Evolutionary conservation across 2,797 vertebrate species (phyloP).

Genomic region (Martes flavigula): DNA sequence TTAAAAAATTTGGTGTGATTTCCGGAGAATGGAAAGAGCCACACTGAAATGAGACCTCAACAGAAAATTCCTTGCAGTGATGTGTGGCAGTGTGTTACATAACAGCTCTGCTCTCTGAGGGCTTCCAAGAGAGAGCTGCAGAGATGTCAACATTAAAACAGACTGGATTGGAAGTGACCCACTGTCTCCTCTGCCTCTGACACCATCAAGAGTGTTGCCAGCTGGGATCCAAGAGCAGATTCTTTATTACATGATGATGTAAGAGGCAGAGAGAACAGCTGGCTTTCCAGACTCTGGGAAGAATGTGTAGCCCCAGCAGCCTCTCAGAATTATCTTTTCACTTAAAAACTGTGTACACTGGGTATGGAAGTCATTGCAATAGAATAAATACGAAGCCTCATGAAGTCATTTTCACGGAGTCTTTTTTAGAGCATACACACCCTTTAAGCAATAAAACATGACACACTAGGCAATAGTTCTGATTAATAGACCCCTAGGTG

Average conservation of each 20-base stretch:
- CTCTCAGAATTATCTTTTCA: constrained; percentile 76
- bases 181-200: constrained; percentile 38
- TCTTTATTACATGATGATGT: constrained; percentile 72
- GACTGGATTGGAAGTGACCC: constrained; percentile 36
- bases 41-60: not conserved
- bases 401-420: constrained; percentile 53
- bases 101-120: constrained; percentile 46
- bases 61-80: not conserved
- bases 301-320: constrained; percentile 18
- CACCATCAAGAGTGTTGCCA: constrained; percentile 65
- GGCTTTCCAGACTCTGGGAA: constrained; percentile 52
- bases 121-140: constrained; percentile 56
- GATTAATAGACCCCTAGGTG: constrained; percentile 77
- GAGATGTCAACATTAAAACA: constrained; percentile 24
- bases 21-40: not conserved
- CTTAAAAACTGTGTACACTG: constrained; percentile 61
- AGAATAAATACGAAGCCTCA: constrained; percentile 72
- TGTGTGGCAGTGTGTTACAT: constrained; percentile 47
- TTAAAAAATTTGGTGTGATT: not conserved
- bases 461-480: constrained; percentile 70
- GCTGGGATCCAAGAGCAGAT: constrained; percentile 52
- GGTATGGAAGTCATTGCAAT: constrained; percentile 50
- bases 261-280: constrained; percentile 66
- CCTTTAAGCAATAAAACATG: constrained; percentile 77
- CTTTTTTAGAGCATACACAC: constrained; percentile 26